phyloP scores from a whole-genome alignment of 1,140 invertebrate genomes.

The Scaptomyza graminum region DNA sequence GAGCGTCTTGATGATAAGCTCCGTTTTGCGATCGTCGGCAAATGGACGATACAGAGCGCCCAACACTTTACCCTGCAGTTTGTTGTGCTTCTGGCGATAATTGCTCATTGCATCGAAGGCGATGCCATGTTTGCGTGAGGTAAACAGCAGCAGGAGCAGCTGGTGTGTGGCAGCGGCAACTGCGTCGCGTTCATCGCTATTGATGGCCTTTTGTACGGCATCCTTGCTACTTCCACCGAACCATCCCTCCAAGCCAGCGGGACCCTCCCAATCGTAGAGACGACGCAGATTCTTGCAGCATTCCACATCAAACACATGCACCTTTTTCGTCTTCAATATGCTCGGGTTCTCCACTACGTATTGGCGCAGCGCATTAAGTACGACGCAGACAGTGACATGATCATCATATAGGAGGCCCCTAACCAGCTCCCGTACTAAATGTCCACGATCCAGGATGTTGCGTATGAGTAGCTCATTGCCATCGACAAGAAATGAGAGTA shows the following conservation, averaged over 20 bases:
- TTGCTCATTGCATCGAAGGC: slow-evolving; percentile 74
- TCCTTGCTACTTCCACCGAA: slow-evolving; percentile 36
- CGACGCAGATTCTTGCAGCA: slow-evolving; percentile 88
- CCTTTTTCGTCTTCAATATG: slow-evolving; percentile 89
- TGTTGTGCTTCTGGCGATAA: slow-evolving; percentile 71
- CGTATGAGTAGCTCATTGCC: slow-evolving; percentile 87
- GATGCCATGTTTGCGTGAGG: slow-evolving; percentile 88
- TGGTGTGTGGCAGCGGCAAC: slow-evolving; percentile 86
- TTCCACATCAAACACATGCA: slow-evolving; percentile 88
- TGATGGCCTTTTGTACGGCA: slow-evolving; percentile 1
- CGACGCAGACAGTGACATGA: slow-evolving; percentile 86
- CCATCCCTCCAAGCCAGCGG: slow-evolving; percentile 67
- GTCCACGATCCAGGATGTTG: slow-evolving; percentile 88
- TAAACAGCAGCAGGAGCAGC: slow-evolving; percentile 88
- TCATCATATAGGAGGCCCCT: slow-evolving; percentile 88
- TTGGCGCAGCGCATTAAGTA: slow-evolving; percentile 88
- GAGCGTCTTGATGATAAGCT: slow-evolving; percentile 88
- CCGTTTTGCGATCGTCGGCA: slow-evolving; percentile 85
- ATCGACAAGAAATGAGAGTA: slow-evolving; percentile 89
- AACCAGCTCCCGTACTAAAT: slow-evolving; percentile 87
- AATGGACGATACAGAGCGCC: slow-evolving; percentile 54
- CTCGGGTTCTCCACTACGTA: slow-evolving; percentile 88
- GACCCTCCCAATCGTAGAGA: slow-evolving; percentile 91
- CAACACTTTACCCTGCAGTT: slow-evolving; percentile 67
- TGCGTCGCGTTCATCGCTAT: slow-evolving; percentile 85